These are phyloP conservation scores for Marmota flaviventris DNA, from an alignment of 2,113 vertebrate species.

Conservation along the genomic window DNA sequence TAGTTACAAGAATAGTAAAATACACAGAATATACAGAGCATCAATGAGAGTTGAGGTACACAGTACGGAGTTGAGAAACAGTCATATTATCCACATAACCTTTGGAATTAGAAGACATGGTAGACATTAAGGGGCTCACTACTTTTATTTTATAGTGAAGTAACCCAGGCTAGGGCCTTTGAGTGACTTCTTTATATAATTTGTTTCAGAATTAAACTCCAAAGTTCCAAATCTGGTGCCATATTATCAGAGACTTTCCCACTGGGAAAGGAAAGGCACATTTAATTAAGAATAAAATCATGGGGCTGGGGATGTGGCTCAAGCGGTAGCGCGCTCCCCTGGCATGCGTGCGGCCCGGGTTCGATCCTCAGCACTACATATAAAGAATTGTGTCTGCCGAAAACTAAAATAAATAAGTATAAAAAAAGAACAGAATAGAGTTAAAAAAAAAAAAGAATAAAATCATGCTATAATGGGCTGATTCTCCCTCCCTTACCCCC, in stretches of 20 bases:
- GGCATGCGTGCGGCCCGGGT: too few relatives aligned
- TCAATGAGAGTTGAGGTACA: neutral
- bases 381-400: too few relatives aligned
- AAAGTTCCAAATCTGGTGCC: neutral
- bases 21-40: neutral
- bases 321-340: too few relatives aligned
- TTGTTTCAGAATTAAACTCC: neutral
- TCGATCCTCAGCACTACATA: too few relatives aligned
- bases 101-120: neutral
- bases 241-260: neutral
- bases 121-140: neutral
- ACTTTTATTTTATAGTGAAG: conserved; percentile 27
- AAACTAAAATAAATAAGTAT: too few relatives aligned
- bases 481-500: fast-evolving
- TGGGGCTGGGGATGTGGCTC: too few relatives aligned
- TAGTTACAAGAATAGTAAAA: neutral
- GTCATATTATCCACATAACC: neutral
- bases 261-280: neutral
- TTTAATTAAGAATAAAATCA: neutral
- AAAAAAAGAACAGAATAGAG: too few relatives aligned
- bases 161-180: neutral
- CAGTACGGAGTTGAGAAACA: neutral
- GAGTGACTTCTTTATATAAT: conserved; percentile 5
- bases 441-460: neutral
- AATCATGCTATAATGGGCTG: neutral